Conservation (phyloP, 2,888 invertebrate species). For the Notodonta ziczac region DNA sequence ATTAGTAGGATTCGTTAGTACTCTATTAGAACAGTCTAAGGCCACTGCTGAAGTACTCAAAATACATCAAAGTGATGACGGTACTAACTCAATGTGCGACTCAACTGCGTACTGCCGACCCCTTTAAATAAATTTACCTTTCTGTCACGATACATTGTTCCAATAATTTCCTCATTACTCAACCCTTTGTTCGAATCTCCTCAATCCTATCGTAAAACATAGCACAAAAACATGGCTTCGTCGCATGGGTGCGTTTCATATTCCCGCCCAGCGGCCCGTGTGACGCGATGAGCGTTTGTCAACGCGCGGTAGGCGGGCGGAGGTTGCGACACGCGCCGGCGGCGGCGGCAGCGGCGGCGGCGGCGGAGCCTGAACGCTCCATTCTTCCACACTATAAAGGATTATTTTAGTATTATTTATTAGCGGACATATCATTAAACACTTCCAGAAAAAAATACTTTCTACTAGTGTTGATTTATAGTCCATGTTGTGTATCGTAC, state of each 20-base stretch:
- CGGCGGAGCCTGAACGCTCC: too few relatives aligned
- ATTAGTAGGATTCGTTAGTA: too few relatives aligned
- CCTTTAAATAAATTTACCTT: neutral
- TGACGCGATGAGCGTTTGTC: conserved; percentile 6
- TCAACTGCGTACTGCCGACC: neutral
- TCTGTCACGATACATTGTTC: neutral
- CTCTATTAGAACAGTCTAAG: too few relatives aligned
- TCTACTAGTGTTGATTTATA: too few relatives aligned
- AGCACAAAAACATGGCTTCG: neutral
- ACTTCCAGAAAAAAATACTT: too few relatives aligned
- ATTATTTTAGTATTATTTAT: too few relatives aligned
- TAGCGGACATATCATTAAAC: too few relatives aligned
- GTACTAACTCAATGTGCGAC: neutral
- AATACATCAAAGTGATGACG: neutral
- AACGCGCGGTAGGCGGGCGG: neutral
- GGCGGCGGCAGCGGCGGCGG: neutral
- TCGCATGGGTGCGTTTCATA: conserved; percentile 3
- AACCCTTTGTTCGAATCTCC: neutral
- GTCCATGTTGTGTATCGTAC: too few relatives aligned
- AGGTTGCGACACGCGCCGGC: neutral
- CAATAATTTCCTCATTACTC: conserved; percentile 2
- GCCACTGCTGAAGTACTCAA: too few relatives aligned
- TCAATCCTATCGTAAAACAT: conserved; percentile 1
- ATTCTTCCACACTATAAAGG: too few relatives aligned
- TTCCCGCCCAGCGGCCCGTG: conserved; percentile 4